Evolutionary conservation across 30 jellyfish, hydroid and myxozoan species (phyloP), one percentile per base, ranked within the genome.

Genomic region (Rhopilema esculentum): DNA sequence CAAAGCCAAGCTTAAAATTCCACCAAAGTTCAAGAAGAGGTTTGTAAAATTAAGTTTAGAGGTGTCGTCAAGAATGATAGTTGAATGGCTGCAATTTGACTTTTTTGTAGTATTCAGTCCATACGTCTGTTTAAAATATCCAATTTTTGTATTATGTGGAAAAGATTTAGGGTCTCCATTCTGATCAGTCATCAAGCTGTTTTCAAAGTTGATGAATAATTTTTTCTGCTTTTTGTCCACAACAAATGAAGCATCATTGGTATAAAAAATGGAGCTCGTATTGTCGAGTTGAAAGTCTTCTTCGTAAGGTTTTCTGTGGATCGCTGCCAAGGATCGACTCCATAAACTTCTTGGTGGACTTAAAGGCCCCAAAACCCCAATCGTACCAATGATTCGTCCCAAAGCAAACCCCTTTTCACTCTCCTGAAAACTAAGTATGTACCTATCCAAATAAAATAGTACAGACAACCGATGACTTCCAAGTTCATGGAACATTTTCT

Each of bases 321-420:
- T 28, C 18, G 93, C 81, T 2, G 77, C 80, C 30, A 84, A 33
- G 20, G 86, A 52, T 84, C 93, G 73, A 18, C 87, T 86, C 93
- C 87, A 71, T 6, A 69, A 66, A 66, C 29, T 51, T 12, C 57
- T 12, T 40, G 57, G 57, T 8, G 93, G 87, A 2, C 87, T 25
- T 72, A 17, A 29, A 70, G 93, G 93, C 24, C 93, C 93, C 27
- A 86, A 84, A 1, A 84, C 87, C 4, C 93, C 93, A 0, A 84
- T 84, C n/a, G 73, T 52, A 1, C 93, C 93, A 61, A 84, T 61
- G 27, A 84, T 84, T 27, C 93, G 93, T 7, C 93, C 93, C 29
- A 15, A 27, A 0, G 69, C 79, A 57, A 68, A 69, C 27, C 72
- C 71, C 48, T 27, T 23, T 8, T 20, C 69, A 21, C 9, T 50